phyloP scores from a whole-genome alignment of 2,797 vertebrate species.

The Fistularia commersonii region DNA sequence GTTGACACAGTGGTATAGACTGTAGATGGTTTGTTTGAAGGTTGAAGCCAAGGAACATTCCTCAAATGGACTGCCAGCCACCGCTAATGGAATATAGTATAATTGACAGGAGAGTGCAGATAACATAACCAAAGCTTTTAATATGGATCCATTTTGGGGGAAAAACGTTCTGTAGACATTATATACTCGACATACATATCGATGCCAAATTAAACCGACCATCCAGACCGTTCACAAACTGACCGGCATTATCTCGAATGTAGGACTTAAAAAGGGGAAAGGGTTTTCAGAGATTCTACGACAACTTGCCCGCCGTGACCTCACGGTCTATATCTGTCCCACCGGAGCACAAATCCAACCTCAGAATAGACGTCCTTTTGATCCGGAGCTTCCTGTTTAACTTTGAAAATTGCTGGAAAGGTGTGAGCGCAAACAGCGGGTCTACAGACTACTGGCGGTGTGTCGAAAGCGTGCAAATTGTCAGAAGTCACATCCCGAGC shows the following conservation, averaged over 20 bases:
- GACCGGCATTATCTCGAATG: too few species aligned
- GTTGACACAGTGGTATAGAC: slow-evolving; percentile 69
- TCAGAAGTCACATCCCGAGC: slow-evolving; percentile 10
- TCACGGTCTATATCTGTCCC: slow-evolving; percentile 14
- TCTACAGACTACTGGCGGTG: slow-evolving; percentile 16
- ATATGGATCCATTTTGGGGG: slow-evolving; percentile 32
- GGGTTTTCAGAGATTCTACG: slow-evolving; percentile 8
- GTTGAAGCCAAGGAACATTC: slow-evolving; percentile 75
- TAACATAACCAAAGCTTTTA: slow-evolving; percentile 52
- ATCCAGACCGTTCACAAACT: slow-evolving; percentile 2
- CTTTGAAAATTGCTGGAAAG: slow-evolving; percentile 25
- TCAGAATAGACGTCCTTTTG: slow-evolving; percentile 17
- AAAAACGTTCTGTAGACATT: slow-evolving; percentile 6
- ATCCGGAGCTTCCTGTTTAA: slow-evolving; percentile 23
- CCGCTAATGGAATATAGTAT: slow-evolving; percentile 72
- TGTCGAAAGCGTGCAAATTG: too few species aligned
- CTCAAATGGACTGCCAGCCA: slow-evolving; percentile 73
- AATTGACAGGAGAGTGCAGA: slow-evolving; percentile 60
- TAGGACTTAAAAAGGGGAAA: slow-evolving; percentile 13
- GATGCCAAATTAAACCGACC: too few species aligned
- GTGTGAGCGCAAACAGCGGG: slow-evolving; percentile 11
- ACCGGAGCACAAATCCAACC: slow-evolving; percentile 7
- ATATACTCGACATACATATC: background rate
- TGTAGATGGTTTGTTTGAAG: slow-evolving; percentile 71
- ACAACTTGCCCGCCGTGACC: slow-evolving; percentile 18